Evolutionary conservation across 1,140 invertebrate genomes (phyloP).

Genomic region (Neodiprion virginianus): DNA sequence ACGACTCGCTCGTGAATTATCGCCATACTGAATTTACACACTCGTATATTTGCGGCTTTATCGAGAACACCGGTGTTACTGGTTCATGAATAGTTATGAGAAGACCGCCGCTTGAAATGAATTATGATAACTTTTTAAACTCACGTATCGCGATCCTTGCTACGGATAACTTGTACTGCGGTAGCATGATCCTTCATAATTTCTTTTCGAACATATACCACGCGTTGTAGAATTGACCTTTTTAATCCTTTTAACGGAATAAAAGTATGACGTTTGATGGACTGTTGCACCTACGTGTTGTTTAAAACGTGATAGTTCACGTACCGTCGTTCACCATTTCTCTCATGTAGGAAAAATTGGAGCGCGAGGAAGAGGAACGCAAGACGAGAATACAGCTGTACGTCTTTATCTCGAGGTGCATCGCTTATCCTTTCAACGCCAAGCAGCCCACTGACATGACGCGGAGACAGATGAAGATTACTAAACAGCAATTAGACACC

Average conservation of each 20-base stretch:
- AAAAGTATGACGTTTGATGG: conserved; percentile 1
- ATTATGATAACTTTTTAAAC: neutral
- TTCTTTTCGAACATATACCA: neutral
- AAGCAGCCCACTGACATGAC: conserved; percentile 99
- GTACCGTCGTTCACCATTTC: conserved; percentile 22
- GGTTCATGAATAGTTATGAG: conserved; percentile 7
- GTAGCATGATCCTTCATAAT: neutral
- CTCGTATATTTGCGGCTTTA: neutral
- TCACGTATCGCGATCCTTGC: neutral
- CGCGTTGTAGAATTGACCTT: neutral
- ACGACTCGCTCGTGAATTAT: neutral
- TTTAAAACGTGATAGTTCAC: neutral
- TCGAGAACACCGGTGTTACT: neutral
- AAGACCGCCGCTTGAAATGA: neutral
- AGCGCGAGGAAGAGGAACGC: conserved; percentile 91
- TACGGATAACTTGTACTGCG: neutral
- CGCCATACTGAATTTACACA: neutral
- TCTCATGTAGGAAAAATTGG: conserved; percentile 75
- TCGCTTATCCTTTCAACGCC: conserved; percentile 99
- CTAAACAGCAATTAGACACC: conserved; percentile 93
- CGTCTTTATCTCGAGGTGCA: conserved; percentile 97
- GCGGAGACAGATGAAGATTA: conserved; percentile 90
- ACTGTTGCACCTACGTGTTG: neutral
- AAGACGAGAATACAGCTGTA: conserved; percentile 95
- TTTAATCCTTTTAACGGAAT: neutral